These are phyloP conservation scores for Turritopsis dohrnii DNA, from an alignment of 30 jellyfish, hydroid and myxozoan species.

Conservation along the genomic window DNA sequence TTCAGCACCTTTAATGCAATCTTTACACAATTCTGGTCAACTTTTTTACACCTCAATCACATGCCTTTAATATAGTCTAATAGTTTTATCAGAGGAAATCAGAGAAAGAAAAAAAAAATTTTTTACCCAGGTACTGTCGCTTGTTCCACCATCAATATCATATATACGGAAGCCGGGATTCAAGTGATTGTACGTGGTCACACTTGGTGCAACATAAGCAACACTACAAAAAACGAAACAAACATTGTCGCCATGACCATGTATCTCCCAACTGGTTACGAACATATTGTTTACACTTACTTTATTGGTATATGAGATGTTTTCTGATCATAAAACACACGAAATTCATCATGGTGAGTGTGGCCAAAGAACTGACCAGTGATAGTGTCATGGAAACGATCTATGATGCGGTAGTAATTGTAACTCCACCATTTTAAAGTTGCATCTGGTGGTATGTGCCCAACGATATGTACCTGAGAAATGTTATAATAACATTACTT, in stretches of 20 bases:
- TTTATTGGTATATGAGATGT: slow-evolving; percentile 54
- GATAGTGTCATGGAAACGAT: slow-evolving; percentile 62
- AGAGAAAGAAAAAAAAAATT: too few species aligned
- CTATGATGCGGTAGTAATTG: slow-evolving; percentile 69
- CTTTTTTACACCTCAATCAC: too few species aligned
- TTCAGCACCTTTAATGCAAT: too few species aligned
- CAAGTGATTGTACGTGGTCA: slow-evolving; percentile 77
- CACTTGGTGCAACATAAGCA: slow-evolving; percentile 97
- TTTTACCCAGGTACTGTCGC: slow-evolving; percentile 87
- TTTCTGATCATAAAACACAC: slow-evolving; percentile 56
- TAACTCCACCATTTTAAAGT: slow-evolving; percentile 80
- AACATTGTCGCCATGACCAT: background rate
- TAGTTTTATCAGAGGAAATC: too few species aligned
- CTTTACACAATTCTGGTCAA: too few species aligned
- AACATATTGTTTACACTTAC: slow-evolving; percentile 12
- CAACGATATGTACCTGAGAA: slow-evolving; percentile 81
- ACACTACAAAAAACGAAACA: slow-evolving; percentile 36
- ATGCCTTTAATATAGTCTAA: too few species aligned
- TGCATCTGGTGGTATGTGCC: slow-evolving; percentile 95
- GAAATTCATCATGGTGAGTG: slow-evolving; percentile 95
- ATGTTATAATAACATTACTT: background rate
- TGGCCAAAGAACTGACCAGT: slow-evolving; percentile 96
- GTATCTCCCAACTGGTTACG: background rate
- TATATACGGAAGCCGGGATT: slow-evolving; percentile 94
- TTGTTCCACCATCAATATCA: slow-evolving; percentile 83